Base-by-base conservation (phyloP, 2,797 vertebrate genomes). In the Neosalanx taihuensis region DNA sequence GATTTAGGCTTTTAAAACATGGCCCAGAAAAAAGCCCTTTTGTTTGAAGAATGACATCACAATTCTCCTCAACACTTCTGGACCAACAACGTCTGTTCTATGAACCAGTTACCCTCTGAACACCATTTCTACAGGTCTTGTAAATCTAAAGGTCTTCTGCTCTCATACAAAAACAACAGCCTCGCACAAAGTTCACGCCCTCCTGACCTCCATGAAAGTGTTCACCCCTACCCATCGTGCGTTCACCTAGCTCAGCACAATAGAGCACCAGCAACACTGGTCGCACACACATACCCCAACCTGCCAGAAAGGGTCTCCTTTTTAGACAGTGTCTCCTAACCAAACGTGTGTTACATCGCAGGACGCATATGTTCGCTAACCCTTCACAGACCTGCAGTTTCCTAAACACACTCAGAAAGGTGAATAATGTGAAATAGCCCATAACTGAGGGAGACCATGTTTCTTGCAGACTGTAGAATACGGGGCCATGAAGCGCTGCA, bases 91-190 rank as follows among this genome's bases (percentile, higher is more conserved):
- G 23, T 23, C 31, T 23, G 31, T 64, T 35, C 62, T 37, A 35
- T 31, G 7, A 49, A 41, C 23, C 6, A 6, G 6, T 53, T 26
- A n/a, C 37, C n/a, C 33, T 9, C 62, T 49, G n/a, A 49, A 6
- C 2, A 13, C 4, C 35, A 30, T 51, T 66, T 13, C 46, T 66
- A 49, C 46, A 66, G 46, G 33, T 46, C 64, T 66, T 66, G 41
- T 66, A 66, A 49, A 66, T 66, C 23, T 66, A 41, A 12, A 37
- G 23, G 13, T 65, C 35, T 49, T 29, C 6, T 26, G 64, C 20
- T 62, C 20, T 30, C 15, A 5, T n/a, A 37, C 18, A 64, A 29
- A 64, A n/a, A 64, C 33, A 4, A n/a, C 33, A 64, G 31, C 31
- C 33, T 64, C 64, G 26, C 64, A 26, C 5, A 23, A 51, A 18